Conservation (phyloP, 2,797 vertebrate species). For the Tadarida brasiliensis region DNA sequence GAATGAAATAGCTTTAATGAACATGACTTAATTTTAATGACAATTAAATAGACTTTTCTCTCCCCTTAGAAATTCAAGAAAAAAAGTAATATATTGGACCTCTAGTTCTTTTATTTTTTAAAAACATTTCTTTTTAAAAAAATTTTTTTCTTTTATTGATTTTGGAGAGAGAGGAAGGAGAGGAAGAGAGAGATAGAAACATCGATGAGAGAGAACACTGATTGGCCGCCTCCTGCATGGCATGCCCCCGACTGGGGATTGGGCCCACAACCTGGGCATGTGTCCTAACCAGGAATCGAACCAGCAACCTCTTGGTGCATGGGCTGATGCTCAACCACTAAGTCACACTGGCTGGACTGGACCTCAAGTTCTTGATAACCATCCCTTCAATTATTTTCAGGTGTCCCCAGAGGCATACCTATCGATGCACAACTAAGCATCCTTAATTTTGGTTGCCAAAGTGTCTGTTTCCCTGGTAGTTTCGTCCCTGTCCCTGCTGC, state of each 20-base stretch:
- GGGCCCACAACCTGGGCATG: too few species aligned
- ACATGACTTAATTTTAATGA: slow-evolving; percentile 11
- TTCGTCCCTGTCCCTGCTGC: not conserved
- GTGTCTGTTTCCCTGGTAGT: not conserved
- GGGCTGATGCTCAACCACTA: too few species aligned
- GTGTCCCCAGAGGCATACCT: not conserved
- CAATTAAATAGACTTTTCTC: slow-evolving; percentile 15
- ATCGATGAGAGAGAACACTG: too few species aligned
- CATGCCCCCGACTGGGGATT: too few species aligned
- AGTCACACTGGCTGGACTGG: not conserved
- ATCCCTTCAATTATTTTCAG: not conserved
- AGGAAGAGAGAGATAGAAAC: too few species aligned
- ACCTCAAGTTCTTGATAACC: not conserved
- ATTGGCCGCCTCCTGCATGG: too few species aligned
- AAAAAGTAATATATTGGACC: not conserved
- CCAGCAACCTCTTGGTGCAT: too few species aligned
- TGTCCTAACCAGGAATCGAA: too few species aligned
- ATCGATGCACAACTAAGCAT: not conserved
- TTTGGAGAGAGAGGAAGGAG: too few species aligned
- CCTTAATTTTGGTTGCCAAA: not conserved
- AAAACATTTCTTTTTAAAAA: too few species aligned
- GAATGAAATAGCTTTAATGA: not conserved
- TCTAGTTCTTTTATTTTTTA: not conserved
- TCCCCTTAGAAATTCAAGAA: not conserved
- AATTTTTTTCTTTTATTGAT: too few species aligned